Base-by-base conservation (phyloP, 2,113 vertebrate species). In the Leuciscus idus region DNA sequence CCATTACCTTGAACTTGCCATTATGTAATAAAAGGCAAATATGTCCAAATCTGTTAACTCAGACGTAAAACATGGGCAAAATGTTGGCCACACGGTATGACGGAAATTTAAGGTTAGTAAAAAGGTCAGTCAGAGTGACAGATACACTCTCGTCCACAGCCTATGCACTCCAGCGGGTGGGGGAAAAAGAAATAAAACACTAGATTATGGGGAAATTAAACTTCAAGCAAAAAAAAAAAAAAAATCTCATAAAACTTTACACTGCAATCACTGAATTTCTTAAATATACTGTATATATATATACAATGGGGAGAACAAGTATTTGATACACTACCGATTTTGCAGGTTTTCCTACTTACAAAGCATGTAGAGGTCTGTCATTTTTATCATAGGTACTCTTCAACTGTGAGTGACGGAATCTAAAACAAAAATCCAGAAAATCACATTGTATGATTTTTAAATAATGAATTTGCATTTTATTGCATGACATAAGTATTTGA, bases 21-120 rank as follows among this genome's bases (percentile, higher is more conserved):
- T 61, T 84, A 62, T 66, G 36, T 86, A 80, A 81, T 76, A 77
- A 85, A 84, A 74, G 28, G 36, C 36, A 70, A 83, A n/a, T 15
- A 33, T 73, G 36, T 57, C 57, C 50, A 52, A 83, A 28, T 30
- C 86, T 50, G 28, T 85, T 52, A 33, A 78, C 78, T 64, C n/a
- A 28, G 46, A 50, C 15, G 19, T 85, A 83, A 73, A 87, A 73
- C 30, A 48, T 48, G 46, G 46, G 46, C 17, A 13, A 77, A 62
- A 28, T 23, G 36, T 62, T 46, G n/a, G 70, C 36, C 48, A 8
- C 48, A 46, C 2, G 52, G 33, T 46, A 57, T 46, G 52, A 62
- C 6, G 2, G 4, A 76, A 76, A 76, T 30, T 17, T 36, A 26
- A 75, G 83, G 26, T 36, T 7, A 0, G 26, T 7, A n/a, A 59